These are phyloP conservation scores for Zoroaster sp. DNA, from an alignment of 53 echinoderm and acorn worm genomes.

Conservation along the genomic window DNA sequence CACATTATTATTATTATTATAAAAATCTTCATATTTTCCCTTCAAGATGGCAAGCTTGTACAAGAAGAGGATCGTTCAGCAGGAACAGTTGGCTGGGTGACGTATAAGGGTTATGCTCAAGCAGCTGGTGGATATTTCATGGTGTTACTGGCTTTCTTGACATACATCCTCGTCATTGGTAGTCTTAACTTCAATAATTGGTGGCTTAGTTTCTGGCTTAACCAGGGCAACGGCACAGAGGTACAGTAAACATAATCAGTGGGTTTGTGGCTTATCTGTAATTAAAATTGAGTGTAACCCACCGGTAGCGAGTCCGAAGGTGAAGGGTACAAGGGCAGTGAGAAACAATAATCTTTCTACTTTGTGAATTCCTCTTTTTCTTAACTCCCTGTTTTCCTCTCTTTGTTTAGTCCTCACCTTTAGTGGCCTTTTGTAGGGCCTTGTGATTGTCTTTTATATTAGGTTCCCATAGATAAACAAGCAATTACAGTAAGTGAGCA, in stretches of 20 bases:
- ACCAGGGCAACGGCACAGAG: slow-evolving; percentile 77
- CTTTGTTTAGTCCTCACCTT: too few relatives aligned
- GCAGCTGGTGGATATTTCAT: slow-evolving; percentile 86
- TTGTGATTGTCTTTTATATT: not conserved
- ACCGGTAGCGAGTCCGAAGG: not conserved
- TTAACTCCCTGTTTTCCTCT: not conserved
- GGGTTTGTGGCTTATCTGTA: too few relatives aligned
- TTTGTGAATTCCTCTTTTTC: not conserved
- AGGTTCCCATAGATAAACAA: too few relatives aligned
- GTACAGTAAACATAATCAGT: not conserved
- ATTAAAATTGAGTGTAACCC: too few relatives aligned
- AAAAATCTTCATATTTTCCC: not conserved
- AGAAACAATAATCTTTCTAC: not conserved
- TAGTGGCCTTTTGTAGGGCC: too few relatives aligned
- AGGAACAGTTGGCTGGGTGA: slow-evolving; percentile 72
- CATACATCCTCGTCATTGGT: slow-evolving; percentile 80
- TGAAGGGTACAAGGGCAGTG: not conserved
- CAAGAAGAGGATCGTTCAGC: slow-evolving; percentile 63
- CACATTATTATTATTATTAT: too few relatives aligned
- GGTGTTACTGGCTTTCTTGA: slow-evolving; percentile 69
- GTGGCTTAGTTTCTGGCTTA: slow-evolving; percentile 92
- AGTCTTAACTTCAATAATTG: slow-evolving; percentile 86
- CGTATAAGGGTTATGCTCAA: slow-evolving; percentile 79
- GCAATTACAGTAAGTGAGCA: too few relatives aligned
- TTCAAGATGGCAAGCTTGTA: slow-evolving; percentile 67